Evolutionary conservation across 2,888 invertebrate genomes (phyloP), one percentile per base, ranked within the genome.

Genomic region (Anagyrus pseudococci): DNA sequence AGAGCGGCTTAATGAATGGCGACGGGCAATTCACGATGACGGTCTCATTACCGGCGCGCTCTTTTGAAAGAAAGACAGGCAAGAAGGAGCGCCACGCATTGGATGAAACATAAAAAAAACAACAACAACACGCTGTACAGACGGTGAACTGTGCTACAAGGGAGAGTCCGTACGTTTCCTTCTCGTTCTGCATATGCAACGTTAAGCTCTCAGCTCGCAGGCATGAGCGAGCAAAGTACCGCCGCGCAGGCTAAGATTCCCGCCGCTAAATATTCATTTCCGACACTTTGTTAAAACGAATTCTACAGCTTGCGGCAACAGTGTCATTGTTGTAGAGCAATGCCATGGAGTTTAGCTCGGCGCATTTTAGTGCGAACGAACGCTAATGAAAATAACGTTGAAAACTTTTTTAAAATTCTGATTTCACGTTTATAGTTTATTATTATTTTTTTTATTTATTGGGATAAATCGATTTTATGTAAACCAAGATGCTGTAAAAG

Each of bases 1-100:
- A 41, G 57, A 57, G 67, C 68, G 67, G 68, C 67, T 69, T 68
- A 70, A 62, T 64, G 53, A 63, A 62, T 33, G 63, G 58, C 59
- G 66, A 15, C 40, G 52, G 66, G 64, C 60, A 64, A 68, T 67
- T 69, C 68, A 64, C 58, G 57, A 58, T 46, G 61, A 47, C 57
- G 55, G 58, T 43, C 63, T 65, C 58, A 65, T 67, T 63, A 64
- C 48, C 37, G 19, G 4, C 41, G 37, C 23, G 52, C 62, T 54
- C 43, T 52, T 43, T 46, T 53, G n/a, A 50, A 62, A 52, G 23
- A 15, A 17, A 4, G 33, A 13, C 41, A 20, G 19, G 33, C 48
- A 23, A 17, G 37, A 41, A 64, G 58, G 58, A 67, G 55, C 48
- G 67, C 47, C 66, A 19, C 33, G 23, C 43, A 8, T n/a, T 8